A percentile compares a stretch with the other conserved stretches of the same genome.
These are phyloP conservation scores for Sebastes matsubarae DNA, from an alignment of 2,797 vertebrate species.

Conservation along the genomic window DNA sequence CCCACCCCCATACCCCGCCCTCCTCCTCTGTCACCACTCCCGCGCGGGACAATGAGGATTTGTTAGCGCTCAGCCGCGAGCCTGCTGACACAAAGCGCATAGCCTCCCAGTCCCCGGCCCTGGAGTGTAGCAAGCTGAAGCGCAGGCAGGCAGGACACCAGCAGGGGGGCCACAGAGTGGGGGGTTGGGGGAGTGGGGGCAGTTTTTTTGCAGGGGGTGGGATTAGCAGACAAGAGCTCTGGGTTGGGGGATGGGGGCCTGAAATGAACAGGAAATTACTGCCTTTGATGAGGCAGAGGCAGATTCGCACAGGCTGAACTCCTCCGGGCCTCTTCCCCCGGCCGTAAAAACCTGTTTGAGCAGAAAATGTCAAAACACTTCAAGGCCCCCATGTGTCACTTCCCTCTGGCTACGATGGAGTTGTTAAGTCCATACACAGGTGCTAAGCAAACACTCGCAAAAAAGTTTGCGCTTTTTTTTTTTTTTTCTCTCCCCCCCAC, in stretches of 20 bases:
- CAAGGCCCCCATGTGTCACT: slow-evolving; percentile 60
- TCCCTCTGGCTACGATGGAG: slow-evolving; percentile 52
- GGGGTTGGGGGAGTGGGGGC: slow-evolving; percentile 44
- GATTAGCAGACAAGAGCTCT: slow-evolving; percentile 91
- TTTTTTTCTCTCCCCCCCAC: no score
- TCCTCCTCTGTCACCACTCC: slow-evolving; percentile 86
- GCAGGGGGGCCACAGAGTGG: slow-evolving; percentile 57
- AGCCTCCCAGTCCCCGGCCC: slow-evolving; percentile 57
- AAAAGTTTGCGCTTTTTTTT: slow-evolving; percentile 7
- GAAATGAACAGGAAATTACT: slow-evolving; percentile 95
- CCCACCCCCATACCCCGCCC: neutral
- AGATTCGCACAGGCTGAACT: slow-evolving; percentile 84
- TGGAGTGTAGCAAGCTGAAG: slow-evolving; percentile 63
- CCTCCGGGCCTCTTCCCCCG: slow-evolving; percentile 51
- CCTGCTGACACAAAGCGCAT: slow-evolving; percentile 90
- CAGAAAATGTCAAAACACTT: slow-evolving; percentile 68
- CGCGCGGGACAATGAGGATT: slow-evolving; percentile 93
- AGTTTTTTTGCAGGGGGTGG: slow-evolving; percentile 70
- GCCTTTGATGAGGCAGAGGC: slow-evolving; percentile 91
- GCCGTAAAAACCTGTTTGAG: slow-evolving; percentile 62
- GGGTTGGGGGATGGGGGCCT: slow-evolving; percentile 79
- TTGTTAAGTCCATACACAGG: slow-evolving; percentile 63
- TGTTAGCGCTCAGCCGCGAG: slow-evolving; percentile 92
- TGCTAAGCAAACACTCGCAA: slow-evolving; percentile 65
- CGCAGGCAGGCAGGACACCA: slow-evolving; percentile 80